phyloP scores from a whole-genome alignment of 2,888 invertebrate genomes.

The Argyresthia albistria region DNA sequence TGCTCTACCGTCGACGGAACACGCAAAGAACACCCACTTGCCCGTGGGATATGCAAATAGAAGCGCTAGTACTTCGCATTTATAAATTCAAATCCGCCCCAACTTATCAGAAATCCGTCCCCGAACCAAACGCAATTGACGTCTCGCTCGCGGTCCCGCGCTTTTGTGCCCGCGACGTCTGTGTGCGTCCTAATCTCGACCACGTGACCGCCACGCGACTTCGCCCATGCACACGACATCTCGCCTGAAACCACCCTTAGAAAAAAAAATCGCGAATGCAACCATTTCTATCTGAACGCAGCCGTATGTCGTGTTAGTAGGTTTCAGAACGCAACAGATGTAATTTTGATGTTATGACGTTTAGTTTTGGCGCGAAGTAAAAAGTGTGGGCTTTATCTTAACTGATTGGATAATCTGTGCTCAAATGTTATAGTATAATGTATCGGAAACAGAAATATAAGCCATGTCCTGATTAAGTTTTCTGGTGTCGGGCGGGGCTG shows the following conservation, averaged over 20 bases:
- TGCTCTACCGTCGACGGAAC: no score
- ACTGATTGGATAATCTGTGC: constrained; percentile 72
- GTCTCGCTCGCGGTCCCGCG: constrained; percentile 48
- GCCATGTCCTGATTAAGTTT: constrained; percentile 63
- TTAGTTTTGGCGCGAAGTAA: constrained; percentile 26
- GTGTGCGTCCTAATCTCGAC: constrained; percentile 58
- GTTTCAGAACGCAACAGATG: constrained; percentile 27
- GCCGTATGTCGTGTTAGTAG: constrained; percentile 24
- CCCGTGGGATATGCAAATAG: constrained; percentile 70
- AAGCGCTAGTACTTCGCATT: constrained; percentile 49
- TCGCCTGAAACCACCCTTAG: constrained; percentile 30
- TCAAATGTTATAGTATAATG: constrained; percentile 65
- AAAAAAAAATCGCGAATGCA: constrained; percentile 21
- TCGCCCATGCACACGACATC: constrained; percentile 58
- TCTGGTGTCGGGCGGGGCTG: constrained; percentile 45
- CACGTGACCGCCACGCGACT: constrained; percentile 62
- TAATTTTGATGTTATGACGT: constrained; percentile 31
- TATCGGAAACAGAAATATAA: constrained; percentile 69
- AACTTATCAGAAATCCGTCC: constrained; percentile 62
- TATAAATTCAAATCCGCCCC: constrained; percentile 65
- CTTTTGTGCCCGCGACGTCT: constrained; percentile 62
- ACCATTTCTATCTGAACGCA: constrained; percentile 17
- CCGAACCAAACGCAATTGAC: constrained; percentile 59
- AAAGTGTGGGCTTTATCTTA: constrained; percentile 71
- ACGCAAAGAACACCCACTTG: neutral